Percentiles rank a stretch among this genome's conserved stretches.
Evolutionary conservation across 2,113 vertebrate species (phyloP).

Genomic region (Thamnaconus septentrionalis): DNA sequence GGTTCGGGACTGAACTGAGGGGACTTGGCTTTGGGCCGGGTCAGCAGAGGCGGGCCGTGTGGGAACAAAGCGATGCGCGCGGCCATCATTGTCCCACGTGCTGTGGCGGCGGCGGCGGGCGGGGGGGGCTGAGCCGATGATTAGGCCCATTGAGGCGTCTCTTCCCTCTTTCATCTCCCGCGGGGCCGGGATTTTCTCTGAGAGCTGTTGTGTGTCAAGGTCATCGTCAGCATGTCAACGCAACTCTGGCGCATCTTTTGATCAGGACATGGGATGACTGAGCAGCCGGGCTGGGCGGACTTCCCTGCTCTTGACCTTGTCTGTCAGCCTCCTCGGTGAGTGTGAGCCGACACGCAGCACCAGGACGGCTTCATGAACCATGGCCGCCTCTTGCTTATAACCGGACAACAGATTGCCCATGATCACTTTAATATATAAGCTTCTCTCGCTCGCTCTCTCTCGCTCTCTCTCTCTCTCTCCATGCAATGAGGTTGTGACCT

Average conservation of each 20-base stretch:
- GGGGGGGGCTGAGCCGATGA: conserved; percentile 4
- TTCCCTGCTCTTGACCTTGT: conserved; percentile 18
- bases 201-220: conserved; percentile 30
- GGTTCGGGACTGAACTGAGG: not conserved
- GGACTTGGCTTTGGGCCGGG: conserved; percentile 13
- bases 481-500: conserved; percentile 30
- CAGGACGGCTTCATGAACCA: too few relatives aligned
- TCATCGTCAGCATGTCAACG: conserved; percentile 26
- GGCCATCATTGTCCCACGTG: conserved; percentile 1
- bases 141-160: conserved; percentile 2
- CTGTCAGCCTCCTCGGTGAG: conserved; percentile 8
- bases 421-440: too few relatives aligned
- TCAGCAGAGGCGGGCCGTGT: conserved; percentile 1
- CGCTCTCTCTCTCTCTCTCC: not conserved
- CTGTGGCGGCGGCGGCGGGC: conserved; percentile 7
- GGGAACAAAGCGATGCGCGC: conserved; percentile 3
- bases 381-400: too few relatives aligned
- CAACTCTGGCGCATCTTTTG: conserved; percentile 46
- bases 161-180: not conserved
- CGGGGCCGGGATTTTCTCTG: conserved; percentile 13
- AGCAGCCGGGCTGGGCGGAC: conserved; percentile 24
- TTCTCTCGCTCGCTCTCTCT: too few relatives aligned
- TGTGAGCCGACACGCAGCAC: too few relatives aligned
- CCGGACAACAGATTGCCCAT: too few relatives aligned
- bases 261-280: conserved; percentile 26